These are phyloP conservation scores for Cepphus grylle DNA, from an alignment of 2,113 vertebrate species.

Conservation along the genomic window DNA sequence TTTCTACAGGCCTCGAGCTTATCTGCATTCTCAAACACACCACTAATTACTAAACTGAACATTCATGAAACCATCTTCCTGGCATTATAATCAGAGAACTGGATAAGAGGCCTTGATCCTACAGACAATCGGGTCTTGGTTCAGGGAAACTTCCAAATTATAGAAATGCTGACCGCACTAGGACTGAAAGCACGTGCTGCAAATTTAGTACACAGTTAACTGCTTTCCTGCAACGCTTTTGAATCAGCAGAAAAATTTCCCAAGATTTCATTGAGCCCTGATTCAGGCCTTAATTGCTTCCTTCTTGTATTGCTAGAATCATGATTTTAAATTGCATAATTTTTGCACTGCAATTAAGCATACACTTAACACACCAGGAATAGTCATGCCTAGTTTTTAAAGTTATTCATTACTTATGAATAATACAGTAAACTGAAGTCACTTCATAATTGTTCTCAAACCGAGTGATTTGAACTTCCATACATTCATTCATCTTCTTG, in stretches of 20 bases:
- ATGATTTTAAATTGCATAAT: not conserved
- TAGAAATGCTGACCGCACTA: not conserved
- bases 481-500: not conserved
- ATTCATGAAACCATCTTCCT: not conserved
- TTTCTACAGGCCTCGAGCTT: not conserved
- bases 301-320: not conserved
- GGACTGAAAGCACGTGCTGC: not conserved
- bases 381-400: not conserved
- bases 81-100: not conserved
- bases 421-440: not conserved
- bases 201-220: not conserved
- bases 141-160: not conserved
- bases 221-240: not conserved
- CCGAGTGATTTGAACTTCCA: not conserved
- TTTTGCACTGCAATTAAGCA: not conserved
- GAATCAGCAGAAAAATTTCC: constrained; percentile 21
- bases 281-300: constrained; percentile 18
- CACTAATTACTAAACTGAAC: not conserved
- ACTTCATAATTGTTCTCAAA: not conserved
- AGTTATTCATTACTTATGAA: not conserved
- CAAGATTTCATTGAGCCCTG: not conserved
- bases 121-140: not conserved
- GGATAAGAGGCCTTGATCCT: not conserved
- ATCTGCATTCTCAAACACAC: not conserved
- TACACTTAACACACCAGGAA: not conserved